These are phyloP conservation scores for Podiceps cristatus DNA, from an alignment of 2,113 vertebrate species.

Conservation along the genomic window DNA sequence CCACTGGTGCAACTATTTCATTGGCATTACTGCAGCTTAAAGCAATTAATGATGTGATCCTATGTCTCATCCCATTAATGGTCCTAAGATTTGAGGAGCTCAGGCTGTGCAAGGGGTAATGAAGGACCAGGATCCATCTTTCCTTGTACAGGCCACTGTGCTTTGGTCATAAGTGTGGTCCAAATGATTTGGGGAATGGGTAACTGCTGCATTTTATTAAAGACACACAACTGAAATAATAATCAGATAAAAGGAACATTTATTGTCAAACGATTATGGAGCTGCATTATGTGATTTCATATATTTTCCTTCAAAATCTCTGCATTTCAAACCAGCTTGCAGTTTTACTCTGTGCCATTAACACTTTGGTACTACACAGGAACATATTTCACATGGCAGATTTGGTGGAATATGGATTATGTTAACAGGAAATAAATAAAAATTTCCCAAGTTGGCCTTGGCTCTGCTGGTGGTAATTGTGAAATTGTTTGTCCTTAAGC, in stretches of 20 bases:
- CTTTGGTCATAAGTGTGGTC: background rate
- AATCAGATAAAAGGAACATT: constrained; percentile 72
- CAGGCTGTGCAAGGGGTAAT: background rate
- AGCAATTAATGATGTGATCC: background rate
- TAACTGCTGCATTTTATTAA: constrained; percentile 60
- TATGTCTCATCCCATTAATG: background rate
- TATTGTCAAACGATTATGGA: constrained; percentile 69
- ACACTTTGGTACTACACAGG: constrained; percentile 66
- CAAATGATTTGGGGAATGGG: constrained; percentile 34
- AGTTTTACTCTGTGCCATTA: constrained; percentile 71
- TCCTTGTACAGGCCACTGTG: background rate
- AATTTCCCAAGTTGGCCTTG: constrained; percentile 68
- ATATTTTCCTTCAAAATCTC: constrained; percentile 56
- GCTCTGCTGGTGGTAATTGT: constrained; percentile 58
- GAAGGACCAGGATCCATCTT: background rate
- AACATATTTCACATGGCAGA: constrained; percentile 56
- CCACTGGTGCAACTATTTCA: background rate
- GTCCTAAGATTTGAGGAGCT: background rate
- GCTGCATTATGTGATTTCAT: constrained; percentile 69
- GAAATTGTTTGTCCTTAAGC: constrained; percentile 75
- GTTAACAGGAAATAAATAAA: constrained; percentile 72
- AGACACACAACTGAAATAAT: constrained; percentile 47
- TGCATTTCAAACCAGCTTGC: constrained; percentile 71
- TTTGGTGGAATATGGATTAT: constrained; percentile 74
- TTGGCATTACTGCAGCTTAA: background rate